These are phyloP conservation scores for Allophyes oxyacanthae DNA, from an alignment of 2,888 invertebrate species.

Conservation along the genomic window DNA sequence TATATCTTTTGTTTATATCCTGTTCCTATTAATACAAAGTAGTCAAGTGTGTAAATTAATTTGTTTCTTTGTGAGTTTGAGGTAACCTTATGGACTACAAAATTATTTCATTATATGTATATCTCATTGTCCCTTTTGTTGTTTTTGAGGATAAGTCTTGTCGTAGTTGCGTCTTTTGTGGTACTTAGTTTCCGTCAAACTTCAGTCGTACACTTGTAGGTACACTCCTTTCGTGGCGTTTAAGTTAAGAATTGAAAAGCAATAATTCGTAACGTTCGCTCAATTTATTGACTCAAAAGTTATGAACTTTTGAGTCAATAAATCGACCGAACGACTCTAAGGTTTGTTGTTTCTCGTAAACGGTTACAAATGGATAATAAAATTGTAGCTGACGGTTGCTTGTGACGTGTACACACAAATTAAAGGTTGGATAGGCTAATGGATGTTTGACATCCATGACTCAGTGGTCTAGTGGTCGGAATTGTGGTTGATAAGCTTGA, in stretches of 20 bases:
- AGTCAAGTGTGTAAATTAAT: too few relatives aligned
- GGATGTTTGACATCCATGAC: conserved; percentile 41
- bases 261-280: conserved; percentile 53
- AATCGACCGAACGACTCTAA: conserved; percentile 68
- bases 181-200: too few relatives aligned
- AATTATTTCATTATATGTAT: too few relatives aligned
- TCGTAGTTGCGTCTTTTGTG: too few relatives aligned
- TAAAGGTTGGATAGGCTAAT: conserved; percentile 54
- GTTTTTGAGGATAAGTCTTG: too few relatives aligned
- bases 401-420: conserved; percentile 58
- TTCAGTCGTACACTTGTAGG: too few relatives aligned
- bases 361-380: conserved; percentile 75
- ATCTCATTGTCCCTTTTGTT: too few relatives aligned
- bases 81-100: too few relatives aligned
- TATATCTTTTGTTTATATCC: too few relatives aligned
- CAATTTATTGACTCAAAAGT: conserved; percentile 27
- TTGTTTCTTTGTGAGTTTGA: too few relatives aligned
- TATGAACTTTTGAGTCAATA: conserved; percentile 78
- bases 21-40: too few relatives aligned
- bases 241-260: conserved; percentile 20
- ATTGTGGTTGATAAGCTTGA: not conserved
- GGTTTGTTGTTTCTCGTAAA: conserved; percentile 74
- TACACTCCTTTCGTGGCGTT: not conserved
- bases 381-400: conserved; percentile 58
- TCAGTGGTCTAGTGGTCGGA: conserved; percentile 1